These are phyloP conservation scores for Elgaria multicarinata DNA, from an alignment of 2,113 vertebrate species.

Conservation along the genomic window DNA sequence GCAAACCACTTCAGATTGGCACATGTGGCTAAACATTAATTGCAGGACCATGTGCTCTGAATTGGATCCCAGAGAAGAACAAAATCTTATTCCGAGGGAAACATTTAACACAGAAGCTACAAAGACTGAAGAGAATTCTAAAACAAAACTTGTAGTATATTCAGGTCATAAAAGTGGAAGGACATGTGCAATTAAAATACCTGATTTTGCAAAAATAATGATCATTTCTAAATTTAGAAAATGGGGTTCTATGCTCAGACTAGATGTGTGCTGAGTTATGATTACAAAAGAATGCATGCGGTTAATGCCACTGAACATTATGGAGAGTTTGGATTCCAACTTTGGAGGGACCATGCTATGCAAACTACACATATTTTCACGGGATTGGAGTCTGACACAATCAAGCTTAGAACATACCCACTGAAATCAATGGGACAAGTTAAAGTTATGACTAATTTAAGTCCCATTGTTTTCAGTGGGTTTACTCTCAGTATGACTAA, in stretches of 20 bases:
- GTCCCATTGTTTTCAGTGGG: too few species aligned
- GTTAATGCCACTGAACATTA: fast-evolving
- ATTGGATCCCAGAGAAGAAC: not conserved
- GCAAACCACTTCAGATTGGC: not conserved
- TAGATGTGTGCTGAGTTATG: not conserved
- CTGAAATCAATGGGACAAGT: too few species aligned
- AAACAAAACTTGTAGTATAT: not conserved
- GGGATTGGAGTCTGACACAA: too few species aligned
- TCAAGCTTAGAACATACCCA: too few species aligned
- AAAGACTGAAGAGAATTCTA: not conserved
- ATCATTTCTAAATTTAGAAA: not conserved
- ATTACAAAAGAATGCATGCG: conserved; percentile 8
- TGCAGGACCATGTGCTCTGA: conserved; percentile 3
- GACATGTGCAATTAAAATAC: not conserved
- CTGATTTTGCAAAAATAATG: not conserved
- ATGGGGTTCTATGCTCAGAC: not conserved
- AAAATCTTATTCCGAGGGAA: conserved; percentile 11
- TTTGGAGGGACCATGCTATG: not conserved
- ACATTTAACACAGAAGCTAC: not conserved
- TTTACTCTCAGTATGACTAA: too few species aligned
- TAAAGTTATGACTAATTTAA: too few species aligned
- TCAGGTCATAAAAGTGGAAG: not conserved
- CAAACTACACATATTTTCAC: not conserved
- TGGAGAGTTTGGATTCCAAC: not conserved
- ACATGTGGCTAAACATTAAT: not conserved